Evolutionary conservation across 1,140 invertebrate genomes (phyloP), one percentile per base, ranked within the genome.

Genomic region (Hermetia illucens): DNA sequence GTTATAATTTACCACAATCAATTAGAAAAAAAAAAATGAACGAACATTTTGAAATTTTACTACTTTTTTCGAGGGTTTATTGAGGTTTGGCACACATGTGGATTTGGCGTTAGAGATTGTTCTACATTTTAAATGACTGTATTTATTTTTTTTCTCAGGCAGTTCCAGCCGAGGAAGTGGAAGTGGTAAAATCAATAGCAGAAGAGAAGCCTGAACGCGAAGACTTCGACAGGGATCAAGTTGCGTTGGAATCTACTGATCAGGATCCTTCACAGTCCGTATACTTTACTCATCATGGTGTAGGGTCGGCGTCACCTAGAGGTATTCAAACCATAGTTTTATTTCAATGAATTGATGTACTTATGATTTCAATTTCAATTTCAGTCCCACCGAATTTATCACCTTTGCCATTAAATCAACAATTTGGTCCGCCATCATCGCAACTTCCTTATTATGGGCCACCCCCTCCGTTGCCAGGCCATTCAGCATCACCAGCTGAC

Each of bases 161-260:
- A 52, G 52, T 56, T 38, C 42, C 38, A 18, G 58, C 64, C n/a
- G 73, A 76, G 51, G 74, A 77, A 43, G 70, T 74, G 3, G 74
- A 77, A 43, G 72, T 76, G 5, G 69, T 75, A 3, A 72, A 77
- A 53, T 68, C 72, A 5, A 63, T 75, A 24, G 53, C 69, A 9
- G 58, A 61, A 25, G 57, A 59, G 37, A 41, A 51, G 37, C 65
- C 67, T 13, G 73, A 74, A 29, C 65, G 67, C 38, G 53, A 53
- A 1, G 70, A 71, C 36, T 70, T 67, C 46, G 42, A 70, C 27
- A 62, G 70, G 4, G 74, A 80, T 48, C 77, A 80, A 49, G 52
- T 80, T 36, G 74, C 77, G 2, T 58, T 79, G 43, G 77, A 80
- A 47, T 71, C 75, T 16, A 56, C 71, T 2, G 74, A 78, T 38